Percentiles rank a stretch among this genome's conserved stretches.
These are phyloP conservation scores for Diabrotica balteata DNA, from an alignment of 2,888 invertebrate genomes.

Conservation along the genomic window DNA sequence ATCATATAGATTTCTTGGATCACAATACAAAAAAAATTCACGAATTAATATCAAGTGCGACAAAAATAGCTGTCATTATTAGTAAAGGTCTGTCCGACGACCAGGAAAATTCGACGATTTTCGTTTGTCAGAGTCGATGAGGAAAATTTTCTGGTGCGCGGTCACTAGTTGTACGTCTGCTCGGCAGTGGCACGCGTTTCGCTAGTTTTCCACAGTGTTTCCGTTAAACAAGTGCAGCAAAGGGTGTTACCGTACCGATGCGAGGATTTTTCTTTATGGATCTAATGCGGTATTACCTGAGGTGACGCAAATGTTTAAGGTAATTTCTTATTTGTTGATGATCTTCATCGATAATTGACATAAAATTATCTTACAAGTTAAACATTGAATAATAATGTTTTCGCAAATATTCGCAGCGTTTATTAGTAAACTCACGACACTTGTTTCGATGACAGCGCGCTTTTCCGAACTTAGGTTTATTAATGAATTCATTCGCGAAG, in stretches of 20 bases:
- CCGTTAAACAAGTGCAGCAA: slow-evolving; percentile 44
- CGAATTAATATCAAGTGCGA: slow-evolving; percentile 26
- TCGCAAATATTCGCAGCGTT: too few species aligned
- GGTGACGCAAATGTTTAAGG: slow-evolving; percentile 48
- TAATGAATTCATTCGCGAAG: too few species aligned
- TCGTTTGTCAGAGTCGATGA: slow-evolving; percentile 18
- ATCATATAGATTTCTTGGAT: slow-evolving; percentile 15
- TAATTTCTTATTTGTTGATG: slow-evolving; percentile 22
- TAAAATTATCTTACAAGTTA: not conserved
- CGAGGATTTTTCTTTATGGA: slow-evolving; percentile 43
- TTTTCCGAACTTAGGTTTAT: too few species aligned
- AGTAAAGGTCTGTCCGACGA: slow-evolving; percentile 5
- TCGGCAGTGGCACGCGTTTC: slow-evolving; percentile 43
- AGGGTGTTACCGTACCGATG: slow-evolving; percentile 41
- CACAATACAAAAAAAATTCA: slow-evolving; percentile 16
- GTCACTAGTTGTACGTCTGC: slow-evolving; percentile 33
- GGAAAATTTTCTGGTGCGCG: slow-evolving; percentile 34
- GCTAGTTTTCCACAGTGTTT: slow-evolving; percentile 46
- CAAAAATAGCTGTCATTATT: slow-evolving; percentile 34
- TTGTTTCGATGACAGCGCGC: too few species aligned
- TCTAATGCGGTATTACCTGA: slow-evolving; percentile 44
- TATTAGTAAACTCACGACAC: too few species aligned
- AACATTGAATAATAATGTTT: too few species aligned
- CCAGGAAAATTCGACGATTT: slow-evolving; percentile 19
- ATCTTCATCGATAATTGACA: not conserved